These are phyloP conservation scores for Listrodromus nycthemerus DNA, from an alignment of 2,888 invertebrate species.

Conservation along the genomic window DNA sequence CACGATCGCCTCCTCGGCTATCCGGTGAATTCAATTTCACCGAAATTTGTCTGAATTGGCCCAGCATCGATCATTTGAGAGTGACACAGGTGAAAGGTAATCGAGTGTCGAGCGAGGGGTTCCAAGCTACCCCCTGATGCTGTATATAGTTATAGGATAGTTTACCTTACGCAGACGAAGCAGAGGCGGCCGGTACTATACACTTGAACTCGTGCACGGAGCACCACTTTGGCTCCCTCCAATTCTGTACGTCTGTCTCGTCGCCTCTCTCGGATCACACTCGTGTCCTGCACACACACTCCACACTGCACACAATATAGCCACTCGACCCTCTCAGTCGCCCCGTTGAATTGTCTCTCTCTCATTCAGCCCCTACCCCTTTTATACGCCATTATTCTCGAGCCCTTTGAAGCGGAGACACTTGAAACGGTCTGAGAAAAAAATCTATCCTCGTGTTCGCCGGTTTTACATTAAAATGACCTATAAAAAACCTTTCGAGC, in stretches of 20 bases:
- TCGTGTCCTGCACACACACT: slow-evolving; percentile 38
- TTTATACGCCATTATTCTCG: background rate
- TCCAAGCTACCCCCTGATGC: background rate
- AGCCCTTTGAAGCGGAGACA: slow-evolving; percentile 49
- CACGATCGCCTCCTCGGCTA: slow-evolving; percentile 13
- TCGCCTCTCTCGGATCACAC: slow-evolving; percentile 49
- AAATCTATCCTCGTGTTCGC: slow-evolving; percentile 19
- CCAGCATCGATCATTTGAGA: slow-evolving; percentile 55
- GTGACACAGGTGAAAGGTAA: slow-evolving; percentile 55
- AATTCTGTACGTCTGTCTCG: slow-evolving; percentile 47
- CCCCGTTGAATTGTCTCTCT: slow-evolving; percentile 50
- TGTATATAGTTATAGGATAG: slow-evolving; percentile 11
- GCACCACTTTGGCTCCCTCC: slow-evolving; percentile 62
- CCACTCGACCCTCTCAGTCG: slow-evolving; percentile 62
- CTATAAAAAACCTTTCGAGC: background rate
- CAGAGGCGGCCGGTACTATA: slow-evolving; percentile 37
- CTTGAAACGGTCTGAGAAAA: slow-evolving; percentile 45
- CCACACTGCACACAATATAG: slow-evolving; percentile 17
- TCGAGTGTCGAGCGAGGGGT: slow-evolving; percentile 38
- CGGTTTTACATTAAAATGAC: background rate
- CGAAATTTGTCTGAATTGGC: slow-evolving; percentile 53
- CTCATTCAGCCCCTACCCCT: background rate
- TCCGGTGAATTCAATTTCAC: slow-evolving; percentile 9
- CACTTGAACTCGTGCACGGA: slow-evolving; percentile 60
- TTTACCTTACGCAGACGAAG: slow-evolving; percentile 19